Evolutionary conservation across 2,797 vertebrate species (phyloP).

Genomic region (Ispidina lecontei): DNA sequence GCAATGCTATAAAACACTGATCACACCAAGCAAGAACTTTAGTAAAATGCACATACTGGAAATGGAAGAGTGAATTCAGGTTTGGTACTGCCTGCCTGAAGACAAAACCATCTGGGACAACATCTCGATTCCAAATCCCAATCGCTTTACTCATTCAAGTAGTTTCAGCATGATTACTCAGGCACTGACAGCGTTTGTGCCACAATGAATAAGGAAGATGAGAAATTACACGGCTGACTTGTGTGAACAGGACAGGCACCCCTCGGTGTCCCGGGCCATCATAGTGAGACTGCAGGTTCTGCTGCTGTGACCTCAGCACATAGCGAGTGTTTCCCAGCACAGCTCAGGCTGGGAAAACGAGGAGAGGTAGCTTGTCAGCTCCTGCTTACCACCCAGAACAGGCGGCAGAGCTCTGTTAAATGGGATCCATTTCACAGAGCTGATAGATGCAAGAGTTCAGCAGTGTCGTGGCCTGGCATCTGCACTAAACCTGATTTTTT

Average conservation of each 20-base stretch:
- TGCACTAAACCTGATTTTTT: constrained; percentile 51
- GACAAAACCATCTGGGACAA: not conserved
- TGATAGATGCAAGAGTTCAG: constrained; percentile 52
- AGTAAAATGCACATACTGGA: constrained; percentile 21
- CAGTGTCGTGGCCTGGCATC: constrained; percentile 29
- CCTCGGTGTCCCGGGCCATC: not conserved
- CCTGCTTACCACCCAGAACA: not conserved
- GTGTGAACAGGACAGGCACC: not conserved
- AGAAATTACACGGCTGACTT: not conserved
- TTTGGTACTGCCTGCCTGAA: not conserved
- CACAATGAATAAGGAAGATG: not conserved
- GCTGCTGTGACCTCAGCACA: rapidly evolving
- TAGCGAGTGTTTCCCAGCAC: not conserved
- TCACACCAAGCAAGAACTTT: constrained; percentile 11
- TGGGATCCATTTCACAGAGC: not conserved
- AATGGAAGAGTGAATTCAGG: constrained; percentile 14
- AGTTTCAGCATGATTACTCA: constrained; percentile 53
- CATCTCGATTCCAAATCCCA: constrained; percentile 30
- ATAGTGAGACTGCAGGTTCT: not conserved
- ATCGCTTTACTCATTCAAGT: constrained; percentile 21
- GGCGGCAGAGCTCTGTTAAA: not conserved
- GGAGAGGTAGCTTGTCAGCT: not conserved
- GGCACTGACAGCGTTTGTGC: not conserved
- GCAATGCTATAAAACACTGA: constrained; percentile 24
- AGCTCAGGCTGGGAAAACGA: not conserved